Evolutionary conservation across 2,797 vertebrate species (phyloP).

Genomic region (Semaprochilodus insignis): DNA sequence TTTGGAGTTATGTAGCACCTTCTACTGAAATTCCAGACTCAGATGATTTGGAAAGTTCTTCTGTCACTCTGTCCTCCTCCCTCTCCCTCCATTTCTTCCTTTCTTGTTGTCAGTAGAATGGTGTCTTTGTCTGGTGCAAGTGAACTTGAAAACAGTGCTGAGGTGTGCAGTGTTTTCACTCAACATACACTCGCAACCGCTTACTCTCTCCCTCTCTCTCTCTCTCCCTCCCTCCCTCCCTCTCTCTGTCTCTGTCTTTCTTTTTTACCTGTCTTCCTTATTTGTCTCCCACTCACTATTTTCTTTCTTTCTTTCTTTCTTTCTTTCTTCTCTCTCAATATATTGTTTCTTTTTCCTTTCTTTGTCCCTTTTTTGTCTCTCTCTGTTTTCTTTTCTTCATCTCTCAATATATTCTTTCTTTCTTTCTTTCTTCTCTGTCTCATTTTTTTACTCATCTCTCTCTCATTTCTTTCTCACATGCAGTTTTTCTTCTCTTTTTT

Average conservation of each 20-base stretch:
- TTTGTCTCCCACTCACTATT: too few relatives aligned
- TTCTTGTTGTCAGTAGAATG: conserved; percentile 69
- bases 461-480: too few relatives aligned
- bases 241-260: not conserved
- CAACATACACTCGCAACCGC: conserved; percentile 42
- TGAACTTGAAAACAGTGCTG: conserved; percentile 76
- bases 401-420: not conserved
- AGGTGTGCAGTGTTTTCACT: conserved; percentile 63
- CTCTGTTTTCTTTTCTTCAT: not conserved
- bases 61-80: conserved; percentile 63
- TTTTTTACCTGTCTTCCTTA: not conserved
- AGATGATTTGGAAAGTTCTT: conserved; percentile 88
- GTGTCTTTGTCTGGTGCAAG: conserved; percentile 76
- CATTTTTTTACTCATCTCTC: not conserved
- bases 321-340: not conserved
- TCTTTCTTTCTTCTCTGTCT: not conserved
- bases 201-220: conserved; percentile 1
- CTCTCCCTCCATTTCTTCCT: conserved; percentile 31
- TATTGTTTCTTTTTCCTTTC: not conserved
- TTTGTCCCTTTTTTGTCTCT: not conserved
- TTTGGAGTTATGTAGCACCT: conserved; percentile 90
- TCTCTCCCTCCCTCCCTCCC: not conserved
- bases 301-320: not conserved
- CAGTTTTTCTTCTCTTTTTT: too few relatives aligned
- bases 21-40: conserved; percentile 86